Percentiles rank a stretch among this genome's conserved stretches.
phyloP scores from a whole-genome alignment of 2,113 vertebrate genomes.

The Oceanites oceanicus region DNA sequence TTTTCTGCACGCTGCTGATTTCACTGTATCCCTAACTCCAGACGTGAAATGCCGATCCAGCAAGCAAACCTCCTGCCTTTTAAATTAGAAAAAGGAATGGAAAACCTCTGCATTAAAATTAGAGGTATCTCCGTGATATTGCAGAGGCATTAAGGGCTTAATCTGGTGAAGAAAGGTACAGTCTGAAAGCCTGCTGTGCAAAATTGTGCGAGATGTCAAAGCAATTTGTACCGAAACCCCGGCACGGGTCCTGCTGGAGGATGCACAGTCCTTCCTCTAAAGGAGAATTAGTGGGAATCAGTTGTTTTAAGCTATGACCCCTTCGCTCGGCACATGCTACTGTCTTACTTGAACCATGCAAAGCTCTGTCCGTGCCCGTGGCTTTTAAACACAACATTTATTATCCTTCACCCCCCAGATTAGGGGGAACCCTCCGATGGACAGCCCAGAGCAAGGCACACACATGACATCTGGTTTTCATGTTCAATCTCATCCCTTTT shows the following conservation, averaged over 20 bases:
- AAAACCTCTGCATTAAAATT: background rate
- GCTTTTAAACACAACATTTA: slow-evolving; percentile 69
- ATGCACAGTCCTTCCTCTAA: background rate
- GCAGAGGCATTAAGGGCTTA: background rate
- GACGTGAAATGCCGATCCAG: rapidly evolving
- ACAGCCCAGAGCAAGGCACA: background rate
- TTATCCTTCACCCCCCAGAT: slow-evolving; percentile 51
- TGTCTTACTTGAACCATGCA: slow-evolving; percentile 60
- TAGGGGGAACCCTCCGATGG: slow-evolving; percentile 34
- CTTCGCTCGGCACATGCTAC: slow-evolving; percentile 69
- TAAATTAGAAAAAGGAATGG: rapidly evolving
- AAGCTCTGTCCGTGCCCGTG: slow-evolving; percentile 54
- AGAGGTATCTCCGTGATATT: rapidly evolving
- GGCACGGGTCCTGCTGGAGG: background rate
- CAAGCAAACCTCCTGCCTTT: background rate
- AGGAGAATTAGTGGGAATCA: background rate
- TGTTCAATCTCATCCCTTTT: slow-evolving; percentile 57
- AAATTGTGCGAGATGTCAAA: background rate
- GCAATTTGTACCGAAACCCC: background rate
- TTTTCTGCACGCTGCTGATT: background rate
- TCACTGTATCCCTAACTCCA: background rate
- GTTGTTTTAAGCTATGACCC: slow-evolving; percentile 69
- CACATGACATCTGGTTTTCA: slow-evolving; percentile 44
- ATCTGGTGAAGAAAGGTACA: background rate
- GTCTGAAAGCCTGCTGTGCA: background rate